Conservation (phyloP, 2,888 invertebrate species). For the Mactromeris polynyma region DNA sequence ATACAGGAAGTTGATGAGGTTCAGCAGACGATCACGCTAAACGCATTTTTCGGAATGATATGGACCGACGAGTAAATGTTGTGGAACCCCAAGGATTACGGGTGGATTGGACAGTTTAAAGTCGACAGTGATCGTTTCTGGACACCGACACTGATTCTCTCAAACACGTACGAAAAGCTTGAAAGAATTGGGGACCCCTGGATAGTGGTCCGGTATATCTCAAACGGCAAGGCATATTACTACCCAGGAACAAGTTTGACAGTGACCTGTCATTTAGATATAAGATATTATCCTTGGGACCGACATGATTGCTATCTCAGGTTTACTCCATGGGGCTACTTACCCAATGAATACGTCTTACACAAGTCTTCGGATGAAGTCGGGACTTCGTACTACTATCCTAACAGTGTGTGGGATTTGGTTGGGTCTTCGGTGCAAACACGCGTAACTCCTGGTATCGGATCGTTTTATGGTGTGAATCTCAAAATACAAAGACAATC, state of each 20-base stretch:
- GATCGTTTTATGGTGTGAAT: neutral
- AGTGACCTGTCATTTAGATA: conserved; percentile 4
- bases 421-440: neutral
- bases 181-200: conserved; percentile 18
- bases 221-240: neutral
- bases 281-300: conserved; percentile 12
- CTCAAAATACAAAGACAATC: neutral
- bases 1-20: conserved; percentile 64
- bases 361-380: neutral
- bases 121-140: conserved; percentile 54
- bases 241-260: conserved; percentile 5
- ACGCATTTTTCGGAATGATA: conserved; percentile 47
- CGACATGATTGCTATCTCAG: neutral
- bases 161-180: conserved; percentile 40
- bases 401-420: neutral
- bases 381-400: neutral
- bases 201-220: neutral
- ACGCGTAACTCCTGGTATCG: neutral
- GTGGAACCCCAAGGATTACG: conserved; percentile 49
- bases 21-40: conserved; percentile 48
- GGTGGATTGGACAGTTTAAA: conserved; percentile 1
- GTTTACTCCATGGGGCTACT: neutral
- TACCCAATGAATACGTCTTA: neutral
- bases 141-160: conserved; percentile 54
- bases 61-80: conserved; percentile 58